Percentiles rank a stretch among this genome's conserved stretches.
Evolutionary conservation across 2,888 invertebrate species (phyloP).

Genomic region (Slavum lentiscoides): DNA sequence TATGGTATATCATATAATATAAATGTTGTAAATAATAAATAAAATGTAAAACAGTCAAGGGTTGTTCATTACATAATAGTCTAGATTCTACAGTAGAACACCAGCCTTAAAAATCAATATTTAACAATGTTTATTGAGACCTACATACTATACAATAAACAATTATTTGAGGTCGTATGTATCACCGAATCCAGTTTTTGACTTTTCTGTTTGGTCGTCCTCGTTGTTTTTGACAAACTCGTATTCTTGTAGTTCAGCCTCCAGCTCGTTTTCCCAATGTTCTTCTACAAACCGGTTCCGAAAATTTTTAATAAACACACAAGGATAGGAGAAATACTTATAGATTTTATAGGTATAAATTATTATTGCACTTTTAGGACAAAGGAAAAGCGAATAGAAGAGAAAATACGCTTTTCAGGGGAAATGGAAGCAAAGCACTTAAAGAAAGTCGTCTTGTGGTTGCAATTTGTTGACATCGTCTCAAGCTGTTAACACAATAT

Average conservation of each 20-base stretch:
- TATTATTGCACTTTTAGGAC: conserved; percentile 45
- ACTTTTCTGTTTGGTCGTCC: conserved; percentile 59
- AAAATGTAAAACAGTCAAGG: conserved; percentile 50
- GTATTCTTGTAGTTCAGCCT: conserved; percentile 92
- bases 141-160: conserved; percentile 31
- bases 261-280: conserved; percentile 95
- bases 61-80: conserved; percentile 27
- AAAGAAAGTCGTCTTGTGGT: conserved; percentile 51
- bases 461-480: conserved; percentile 44
- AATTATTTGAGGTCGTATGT: conserved; percentile 48
- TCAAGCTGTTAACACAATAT: conserved; percentile 52
- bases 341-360: conserved; percentile 41
- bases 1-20: conserved; percentile 36
- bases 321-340: conserved; percentile 47
- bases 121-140: conserved; percentile 39
- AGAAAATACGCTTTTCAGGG: conserved; percentile 44
- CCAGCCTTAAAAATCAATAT: conserved; percentile 47
- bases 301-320: conserved; percentile 52
- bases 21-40: conserved; percentile 44
- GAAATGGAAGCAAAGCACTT: conserved; percentile 41
- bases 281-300: conserved; percentile 67
- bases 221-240: conserved; percentile 71
- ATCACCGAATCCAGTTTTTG: conserved; percentile 32
- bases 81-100: conserved; percentile 43
- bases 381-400: conserved; percentile 47